A percentile compares a stretch with the other conserved stretches of the same genome.
These are phyloP conservation scores for Turnix velox DNA, from an alignment of 2,113 vertebrate species.

Conservation along the genomic window DNA sequence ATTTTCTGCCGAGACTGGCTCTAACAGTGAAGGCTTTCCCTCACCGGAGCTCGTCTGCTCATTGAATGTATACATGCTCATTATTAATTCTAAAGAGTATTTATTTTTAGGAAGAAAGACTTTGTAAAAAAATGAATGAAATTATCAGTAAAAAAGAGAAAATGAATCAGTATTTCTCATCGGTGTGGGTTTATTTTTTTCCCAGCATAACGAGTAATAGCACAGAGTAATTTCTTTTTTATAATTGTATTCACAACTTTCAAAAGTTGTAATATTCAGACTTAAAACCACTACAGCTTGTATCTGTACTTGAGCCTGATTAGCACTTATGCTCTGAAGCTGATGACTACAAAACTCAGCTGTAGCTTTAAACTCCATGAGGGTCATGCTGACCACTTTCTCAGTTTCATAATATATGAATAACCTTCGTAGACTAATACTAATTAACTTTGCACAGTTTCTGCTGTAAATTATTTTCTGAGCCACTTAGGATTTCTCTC, in stretches of 20 bases:
- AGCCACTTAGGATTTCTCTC: slow-evolving; percentile 56
- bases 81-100: neutral
- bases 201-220: neutral
- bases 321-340: neutral
- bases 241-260: neutral
- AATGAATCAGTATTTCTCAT: neutral
- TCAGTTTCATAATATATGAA: slow-evolving; percentile 25
- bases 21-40: too few relatives aligned
- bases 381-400: slow-evolving; percentile 31
- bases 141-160: neutral
- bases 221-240: neutral
- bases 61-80: neutral
- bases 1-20: too few relatives aligned
- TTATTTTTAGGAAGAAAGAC: neutral
- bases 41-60: too few relatives aligned
- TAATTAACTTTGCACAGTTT: slow-evolving; percentile 68
- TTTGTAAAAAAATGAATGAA: neutral
- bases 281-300: neutral
- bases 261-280: neutral
- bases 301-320: neutral
- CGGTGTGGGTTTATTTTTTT: neutral
- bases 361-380: neutral
- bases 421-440: slow-evolving; percentile 58
- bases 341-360: neutral
- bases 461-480: slow-evolving; percentile 61